Evolutionary conservation across 2,888 invertebrate genomes (phyloP), one percentile per base, ranked within the genome.

Genomic region (Iselma pallidipennis): DNA sequence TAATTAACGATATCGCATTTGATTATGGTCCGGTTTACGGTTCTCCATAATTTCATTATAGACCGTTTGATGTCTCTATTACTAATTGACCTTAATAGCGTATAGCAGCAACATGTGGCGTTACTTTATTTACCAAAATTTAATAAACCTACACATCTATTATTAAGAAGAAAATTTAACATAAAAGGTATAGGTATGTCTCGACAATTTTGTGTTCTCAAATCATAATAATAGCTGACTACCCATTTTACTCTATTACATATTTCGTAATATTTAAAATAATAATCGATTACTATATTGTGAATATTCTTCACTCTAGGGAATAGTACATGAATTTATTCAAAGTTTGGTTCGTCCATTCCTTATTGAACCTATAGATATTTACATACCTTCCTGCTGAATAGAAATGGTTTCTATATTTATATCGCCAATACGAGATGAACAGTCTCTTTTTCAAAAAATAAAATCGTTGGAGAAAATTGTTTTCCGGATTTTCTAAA

Each of bases 31-130:
- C 57, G 60, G 61, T 68, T 66, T 67, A 67, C 64, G 58, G 64
- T 58, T 55, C 21, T 59, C 66, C 63, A 63, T 66, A 66, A 68
- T 66, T 66, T 58, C 56, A 68, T 68, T 68, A 66, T 56, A 55
- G 57, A 53, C 55, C 58, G 64, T 68, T 66, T 66, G 66, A 66
- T 64, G 62, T 66, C 61, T 60, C 57, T 52, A 54, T 60, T 51
- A 55, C 61, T 68, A 68, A 68, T 68, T 66, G 62, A 53, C 58
- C 59, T 57, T 66, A 66, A 66, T 64, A 52, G 54, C 45, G 45
- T 28, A 42, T 28, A 64, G 61, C 61, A 66, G 64, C 64, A 66
- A 66, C 68, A 68, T 64, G 66, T 61, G 63, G 60, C 25, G 28
- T 37, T 56, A 59, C 56, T 64, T 64, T 61, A 65, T 64, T 63